phyloP scores from a whole-genome alignment of 2,888 invertebrate genomes.

The Zaprionus bogoriensis region DNA sequence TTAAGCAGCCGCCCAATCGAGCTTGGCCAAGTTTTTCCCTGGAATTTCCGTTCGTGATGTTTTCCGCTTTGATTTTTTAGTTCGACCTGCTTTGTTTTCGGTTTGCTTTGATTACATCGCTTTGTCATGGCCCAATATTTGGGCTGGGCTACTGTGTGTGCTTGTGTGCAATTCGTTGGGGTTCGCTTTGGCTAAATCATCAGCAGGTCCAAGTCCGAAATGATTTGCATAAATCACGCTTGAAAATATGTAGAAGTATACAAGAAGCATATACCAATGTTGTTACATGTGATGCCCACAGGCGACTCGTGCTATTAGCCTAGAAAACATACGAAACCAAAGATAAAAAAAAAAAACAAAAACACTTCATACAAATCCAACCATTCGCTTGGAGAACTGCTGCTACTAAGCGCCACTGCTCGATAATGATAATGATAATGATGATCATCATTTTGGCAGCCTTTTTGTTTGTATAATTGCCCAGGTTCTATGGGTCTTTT shows the following conservation, averaged over 20 bases:
- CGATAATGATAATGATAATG: slow-evolving; percentile 43
- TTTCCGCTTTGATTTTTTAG: slow-evolving; percentile 60
- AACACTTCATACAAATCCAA: not conserved
- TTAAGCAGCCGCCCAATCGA: slow-evolving; percentile 73
- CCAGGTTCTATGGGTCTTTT: slow-evolving; percentile 18
- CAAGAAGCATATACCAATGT: too few species aligned
- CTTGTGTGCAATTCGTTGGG: slow-evolving; percentile 48
- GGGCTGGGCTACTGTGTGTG: slow-evolving; percentile 29
- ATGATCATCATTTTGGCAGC: slow-evolving; percentile 68
- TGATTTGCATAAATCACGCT: slow-evolving; percentile 62
- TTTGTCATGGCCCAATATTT: slow-evolving; percentile 59
- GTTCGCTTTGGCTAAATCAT: too few species aligned
- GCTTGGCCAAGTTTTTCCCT: slow-evolving; percentile 49
- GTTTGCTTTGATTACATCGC: slow-evolving; percentile 60
- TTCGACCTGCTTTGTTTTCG: slow-evolving; percentile 6
- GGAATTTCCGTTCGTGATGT: slow-evolving; percentile 75
- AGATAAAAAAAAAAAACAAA: not conserved
- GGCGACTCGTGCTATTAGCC: slow-evolving; percentile 69
- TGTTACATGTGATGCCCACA: slow-evolving; percentile 14
- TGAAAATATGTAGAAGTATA: slow-evolving; percentile 2
- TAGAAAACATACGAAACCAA: slow-evolving; percentile 51
- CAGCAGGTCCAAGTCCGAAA: slow-evolving; percentile 21
- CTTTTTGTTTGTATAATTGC: slow-evolving; percentile 68
- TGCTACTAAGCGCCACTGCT: slow-evolving; percentile 35
- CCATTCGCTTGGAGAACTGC: too few species aligned